Conservation (phyloP, 2,113 vertebrate genomes). For the Prionailurus bengalensis region DNA sequence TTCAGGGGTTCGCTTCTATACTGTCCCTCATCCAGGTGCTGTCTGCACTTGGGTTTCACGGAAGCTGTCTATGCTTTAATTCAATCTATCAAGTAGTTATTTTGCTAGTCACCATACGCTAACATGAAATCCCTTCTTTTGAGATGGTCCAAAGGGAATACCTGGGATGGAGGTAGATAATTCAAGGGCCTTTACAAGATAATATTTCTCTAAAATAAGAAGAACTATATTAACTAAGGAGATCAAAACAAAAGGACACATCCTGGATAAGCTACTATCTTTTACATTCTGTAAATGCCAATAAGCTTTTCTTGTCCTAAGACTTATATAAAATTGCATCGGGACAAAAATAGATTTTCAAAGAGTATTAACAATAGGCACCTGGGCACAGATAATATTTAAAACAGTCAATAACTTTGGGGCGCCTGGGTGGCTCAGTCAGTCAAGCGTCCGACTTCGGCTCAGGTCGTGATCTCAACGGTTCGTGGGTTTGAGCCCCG, state of each 20-base stretch:
- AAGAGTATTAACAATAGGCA: background rate
- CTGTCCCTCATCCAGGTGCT: background rate
- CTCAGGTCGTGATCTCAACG: too few species aligned
- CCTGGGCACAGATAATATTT: background rate
- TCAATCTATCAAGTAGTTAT: background rate
- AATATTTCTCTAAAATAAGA: conserved; percentile 1
- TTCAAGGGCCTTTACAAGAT: conserved; percentile 6
- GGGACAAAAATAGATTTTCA: background rate
- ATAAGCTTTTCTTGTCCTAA: background rate
- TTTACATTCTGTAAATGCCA: conserved; percentile 19
- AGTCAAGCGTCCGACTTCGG: too few species aligned
- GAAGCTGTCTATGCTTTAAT: background rate
- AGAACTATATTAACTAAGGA: background rate
- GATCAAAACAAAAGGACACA: background rate
- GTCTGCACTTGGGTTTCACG: background rate
- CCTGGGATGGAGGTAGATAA: background rate
- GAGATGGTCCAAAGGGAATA: background rate
- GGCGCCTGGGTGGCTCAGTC: too few species aligned
- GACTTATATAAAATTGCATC: background rate
- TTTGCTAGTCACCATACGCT: background rate
- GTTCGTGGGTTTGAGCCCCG: too few species aligned
- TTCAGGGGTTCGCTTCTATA: rapidly evolving
- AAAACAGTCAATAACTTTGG: background rate
- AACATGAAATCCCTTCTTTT: background rate
- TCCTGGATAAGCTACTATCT: background rate